phyloP scores from a whole-genome alignment of 1,140 invertebrate species.

The Drosophila lacteicornis region DNA sequence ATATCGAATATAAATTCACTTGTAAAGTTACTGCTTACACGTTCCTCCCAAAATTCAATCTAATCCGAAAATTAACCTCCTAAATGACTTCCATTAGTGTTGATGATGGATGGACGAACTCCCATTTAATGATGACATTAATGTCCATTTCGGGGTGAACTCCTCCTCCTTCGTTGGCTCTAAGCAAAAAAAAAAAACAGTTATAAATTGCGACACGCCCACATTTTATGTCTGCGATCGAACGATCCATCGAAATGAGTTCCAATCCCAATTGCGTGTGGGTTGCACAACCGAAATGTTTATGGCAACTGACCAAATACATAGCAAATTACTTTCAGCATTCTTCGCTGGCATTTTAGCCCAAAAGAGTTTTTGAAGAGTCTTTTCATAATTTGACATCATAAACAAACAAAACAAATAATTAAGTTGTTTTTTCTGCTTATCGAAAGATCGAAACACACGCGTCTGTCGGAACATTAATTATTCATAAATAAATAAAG shows the following conservation, averaged over 20 bases:
- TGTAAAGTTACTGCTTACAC: neutral
- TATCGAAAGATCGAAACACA: conserved; percentile 45
- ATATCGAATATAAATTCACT: neutral
- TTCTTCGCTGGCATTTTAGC: conserved; percentile 62
- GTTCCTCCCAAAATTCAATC: neutral
- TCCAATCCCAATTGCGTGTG: conserved; percentile 53
- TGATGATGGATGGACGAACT: conserved; percentile 37
- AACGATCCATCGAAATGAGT: conserved; percentile 35
- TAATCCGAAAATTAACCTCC: conserved; percentile 8
- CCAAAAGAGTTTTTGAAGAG: conserved; percentile 59
- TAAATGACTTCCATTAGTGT: conserved; percentile 6
- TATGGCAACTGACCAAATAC: conserved; percentile 70
- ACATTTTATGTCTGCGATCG: conserved; percentile 20
- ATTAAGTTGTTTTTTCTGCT: conserved; percentile 70
- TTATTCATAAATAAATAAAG: conserved; percentile 49
- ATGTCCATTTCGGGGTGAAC: conserved; percentile 33
- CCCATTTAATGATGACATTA: conserved; percentile 58
- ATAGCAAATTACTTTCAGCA: conserved; percentile 66
- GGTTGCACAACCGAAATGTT: conserved; percentile 69
- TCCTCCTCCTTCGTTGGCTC: neutral
- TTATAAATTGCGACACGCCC: conserved; percentile 54
- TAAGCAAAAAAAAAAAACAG: conserved; percentile 29
- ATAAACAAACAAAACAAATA: conserved; percentile 55
- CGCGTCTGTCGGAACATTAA: conserved; percentile 56
- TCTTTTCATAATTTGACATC: conserved; percentile 63